These are phyloP conservation scores for Cichladusa arquata DNA, from an alignment of 2,113 vertebrate genomes.

Conservation along the genomic window DNA sequence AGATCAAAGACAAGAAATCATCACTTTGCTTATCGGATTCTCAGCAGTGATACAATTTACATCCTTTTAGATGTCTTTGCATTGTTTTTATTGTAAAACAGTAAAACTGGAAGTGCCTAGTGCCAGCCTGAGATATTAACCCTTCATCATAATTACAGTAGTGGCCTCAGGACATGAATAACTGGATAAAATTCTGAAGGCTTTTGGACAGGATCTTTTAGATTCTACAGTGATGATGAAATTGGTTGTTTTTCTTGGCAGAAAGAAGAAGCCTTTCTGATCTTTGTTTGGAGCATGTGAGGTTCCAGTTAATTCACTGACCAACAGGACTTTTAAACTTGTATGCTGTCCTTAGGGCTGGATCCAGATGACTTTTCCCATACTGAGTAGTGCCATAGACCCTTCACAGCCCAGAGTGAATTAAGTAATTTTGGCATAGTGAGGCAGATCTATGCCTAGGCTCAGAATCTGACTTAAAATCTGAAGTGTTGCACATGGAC, in stretches of 20 bases:
- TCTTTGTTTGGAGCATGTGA: background rate
- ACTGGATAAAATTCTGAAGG: background rate
- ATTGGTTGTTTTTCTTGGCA: background rate
- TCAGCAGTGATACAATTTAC: constrained; percentile 4
- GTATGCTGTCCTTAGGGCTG: background rate
- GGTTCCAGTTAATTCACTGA: background rate
- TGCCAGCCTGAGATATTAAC: background rate
- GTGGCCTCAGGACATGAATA: background rate
- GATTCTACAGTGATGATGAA: background rate
- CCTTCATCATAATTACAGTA: background rate
- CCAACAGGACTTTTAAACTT: background rate
- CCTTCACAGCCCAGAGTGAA: background rate
- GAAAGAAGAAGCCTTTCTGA: background rate
- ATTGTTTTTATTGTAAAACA: background rate
- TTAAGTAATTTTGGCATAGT: background rate
- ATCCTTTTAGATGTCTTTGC: background rate
- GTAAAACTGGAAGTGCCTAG: background rate
- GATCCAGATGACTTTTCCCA: background rate
- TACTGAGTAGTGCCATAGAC: background rate
- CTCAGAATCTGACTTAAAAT: background rate
- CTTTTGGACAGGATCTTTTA: background rate
- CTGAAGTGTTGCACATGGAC: background rate
- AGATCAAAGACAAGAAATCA: constrained; percentile 52
- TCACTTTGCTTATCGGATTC: constrained; percentile 24
- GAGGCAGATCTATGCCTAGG: background rate